Percentiles rank a stretch among this genome's conserved stretches.
These are phyloP conservation scores for Epistrophella euchroma DNA, from an alignment of 2,888 invertebrate genomes.

Conservation along the genomic window DNA sequence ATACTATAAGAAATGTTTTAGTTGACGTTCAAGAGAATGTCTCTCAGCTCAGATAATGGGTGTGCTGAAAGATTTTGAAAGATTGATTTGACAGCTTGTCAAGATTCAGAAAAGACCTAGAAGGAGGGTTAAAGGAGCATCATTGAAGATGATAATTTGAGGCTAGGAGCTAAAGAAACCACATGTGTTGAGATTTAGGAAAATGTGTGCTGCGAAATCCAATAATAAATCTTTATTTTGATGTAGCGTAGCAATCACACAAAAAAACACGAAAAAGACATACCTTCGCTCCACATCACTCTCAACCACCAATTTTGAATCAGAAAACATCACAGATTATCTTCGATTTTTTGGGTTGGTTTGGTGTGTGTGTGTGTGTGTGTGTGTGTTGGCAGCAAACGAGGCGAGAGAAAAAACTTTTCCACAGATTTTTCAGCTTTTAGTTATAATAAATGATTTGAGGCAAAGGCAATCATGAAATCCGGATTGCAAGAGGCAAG, in stretches of 20 bases:
- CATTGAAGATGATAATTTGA: slow-evolving; percentile 52
- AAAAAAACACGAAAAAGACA: background rate
- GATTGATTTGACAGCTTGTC: slow-evolving; percentile 75
- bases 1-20: slow-evolving; percentile 60
- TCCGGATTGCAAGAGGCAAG: slow-evolving; percentile 36
- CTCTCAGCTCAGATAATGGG: slow-evolving; percentile 48
- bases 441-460: slow-evolving; percentile 67
- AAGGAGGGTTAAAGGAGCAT: background rate
- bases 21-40: slow-evolving; percentile 69
- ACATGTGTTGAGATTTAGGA: slow-evolving; percentile 53
- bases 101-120: slow-evolving; percentile 2
- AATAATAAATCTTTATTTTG: slow-evolving; percentile 68
- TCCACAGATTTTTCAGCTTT: slow-evolving; percentile 25
- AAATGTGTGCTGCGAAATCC: slow-evolving; percentile 60
- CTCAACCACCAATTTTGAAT: background rate
- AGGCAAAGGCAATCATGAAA: slow-evolving; percentile 63
- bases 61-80: slow-evolving; percentile 36
- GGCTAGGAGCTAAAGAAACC: slow-evolving; percentile 38
- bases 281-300: background rate
- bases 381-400: slow-evolving; percentile 8
- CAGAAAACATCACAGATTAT: slow-evolving; percentile 23
- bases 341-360: slow-evolving; percentile 13
- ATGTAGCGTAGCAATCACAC: background rate
- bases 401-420: background rate
- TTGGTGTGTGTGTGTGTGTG: background rate